Conservation (phyloP, 2,888 invertebrate genomes). For the Danaus chrysippus region DNA sequence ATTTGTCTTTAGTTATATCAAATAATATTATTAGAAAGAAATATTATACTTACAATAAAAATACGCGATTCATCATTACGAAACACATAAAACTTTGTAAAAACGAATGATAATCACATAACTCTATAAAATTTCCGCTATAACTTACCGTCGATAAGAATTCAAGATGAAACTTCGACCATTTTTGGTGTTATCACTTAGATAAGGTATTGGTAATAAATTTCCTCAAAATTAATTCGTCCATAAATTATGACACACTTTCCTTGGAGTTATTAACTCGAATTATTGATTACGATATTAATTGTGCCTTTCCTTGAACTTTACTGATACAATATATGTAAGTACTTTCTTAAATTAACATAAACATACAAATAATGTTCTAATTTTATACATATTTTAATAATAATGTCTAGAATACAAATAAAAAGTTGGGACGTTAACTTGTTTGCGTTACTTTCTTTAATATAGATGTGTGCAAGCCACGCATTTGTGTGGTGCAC, state of each 20-base stretch:
- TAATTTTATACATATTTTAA: no score
- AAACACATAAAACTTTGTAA: neutral
- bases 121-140: slow-evolving; percentile 15
- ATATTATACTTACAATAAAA: neutral
- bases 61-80: neutral
- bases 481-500: slow-evolving; percentile 25
- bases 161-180: slow-evolving; percentile 28
- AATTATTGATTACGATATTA: neutral
- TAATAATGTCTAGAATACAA: neutral
- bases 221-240: slow-evolving; percentile 23
- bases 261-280: neutral
- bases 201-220: slow-evolving; percentile 52
- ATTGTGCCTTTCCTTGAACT: no score
- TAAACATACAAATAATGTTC: no score
- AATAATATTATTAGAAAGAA: neutral
- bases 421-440: slow-evolving; percentile 4
- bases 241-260: slow-evolving; percentile 12
- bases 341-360: no score
- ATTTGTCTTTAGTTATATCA: slow-evolving; percentile 28
- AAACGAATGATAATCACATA: slow-evolving; percentile 17
- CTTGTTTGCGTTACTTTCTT: slow-evolving; percentile 11
- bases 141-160: slow-evolving; percentile 19
- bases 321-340: no score
- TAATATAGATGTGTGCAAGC: slow-evolving; percentile 26
- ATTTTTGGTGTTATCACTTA: slow-evolving; percentile 44